Evolutionary conservation across 2,797 vertebrate genomes (phyloP).

Genomic region (Calcarius lapponicus): DNA sequence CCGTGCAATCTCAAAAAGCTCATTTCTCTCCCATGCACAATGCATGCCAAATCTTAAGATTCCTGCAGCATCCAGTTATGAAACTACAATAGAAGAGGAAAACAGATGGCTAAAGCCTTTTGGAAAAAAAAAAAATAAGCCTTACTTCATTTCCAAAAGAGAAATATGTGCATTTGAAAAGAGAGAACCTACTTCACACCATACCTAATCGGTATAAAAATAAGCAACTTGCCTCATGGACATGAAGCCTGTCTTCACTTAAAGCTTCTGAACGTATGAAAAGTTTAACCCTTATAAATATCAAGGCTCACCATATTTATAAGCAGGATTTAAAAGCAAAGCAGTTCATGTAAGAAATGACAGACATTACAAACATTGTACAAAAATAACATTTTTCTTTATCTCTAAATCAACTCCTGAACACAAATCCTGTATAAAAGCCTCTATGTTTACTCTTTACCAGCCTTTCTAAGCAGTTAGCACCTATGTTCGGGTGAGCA

Average conservation of each 20-base stretch:
- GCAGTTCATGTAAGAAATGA: background rate
- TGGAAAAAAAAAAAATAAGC: background rate
- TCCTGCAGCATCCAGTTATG: slow-evolving; percentile 54
- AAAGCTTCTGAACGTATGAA: background rate
- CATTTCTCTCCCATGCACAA: background rate
- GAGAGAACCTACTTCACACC: background rate
- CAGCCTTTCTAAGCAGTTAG: background rate
- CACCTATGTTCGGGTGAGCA: background rate
- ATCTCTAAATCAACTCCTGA: background rate
- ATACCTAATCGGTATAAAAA: background rate
- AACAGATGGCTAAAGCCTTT: slow-evolving; percentile 54
- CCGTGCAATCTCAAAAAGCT: background rate
- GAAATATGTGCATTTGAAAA: background rate
- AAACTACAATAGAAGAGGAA: slow-evolving; percentile 50
- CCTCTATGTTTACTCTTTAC: background rate
- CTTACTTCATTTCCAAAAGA: slow-evolving; percentile 8
- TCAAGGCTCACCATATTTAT: background rate
- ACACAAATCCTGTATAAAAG: background rate
- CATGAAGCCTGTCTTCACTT: background rate
- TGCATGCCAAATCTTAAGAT: slow-evolving; percentile 52
- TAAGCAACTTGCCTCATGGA: background rate
- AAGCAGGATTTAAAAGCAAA: background rate
- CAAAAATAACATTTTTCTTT: background rate
- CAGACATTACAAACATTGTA: background rate
- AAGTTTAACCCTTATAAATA: background rate